Percentiles rank a stretch among this genome's conserved stretches.
These are phyloP conservation scores for Philypnodon macrostomus DNA, from an alignment of 2,797 vertebrate species.

Conservation along the genomic window DNA sequence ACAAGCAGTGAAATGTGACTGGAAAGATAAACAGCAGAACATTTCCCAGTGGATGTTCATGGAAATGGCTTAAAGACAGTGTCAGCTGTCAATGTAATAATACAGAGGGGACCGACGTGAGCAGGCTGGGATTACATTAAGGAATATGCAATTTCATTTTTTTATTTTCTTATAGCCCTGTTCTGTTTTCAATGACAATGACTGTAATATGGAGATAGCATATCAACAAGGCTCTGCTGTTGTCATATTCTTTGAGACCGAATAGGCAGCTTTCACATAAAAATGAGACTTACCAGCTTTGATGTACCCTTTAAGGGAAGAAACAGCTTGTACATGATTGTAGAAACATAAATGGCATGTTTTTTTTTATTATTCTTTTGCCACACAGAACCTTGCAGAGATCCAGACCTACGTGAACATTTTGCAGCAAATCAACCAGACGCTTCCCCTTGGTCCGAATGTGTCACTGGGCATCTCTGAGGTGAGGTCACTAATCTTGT, in stretches of 20 bases:
- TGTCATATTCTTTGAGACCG: slow-evolving; percentile 18
- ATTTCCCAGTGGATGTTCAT: slow-evolving; percentile 1
- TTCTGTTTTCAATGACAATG: slow-evolving; percentile 28
- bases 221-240: slow-evolving; percentile 25
- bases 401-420: slow-evolving; percentile 92
- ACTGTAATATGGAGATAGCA: slow-evolving; percentile 26
- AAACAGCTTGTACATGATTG: no score
- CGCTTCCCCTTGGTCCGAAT: slow-evolving; percentile 75
- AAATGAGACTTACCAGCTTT: slow-evolving; percentile 20
- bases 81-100: background rate
- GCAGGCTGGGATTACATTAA: no score
- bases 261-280: slow-evolving; percentile 11
- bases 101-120: no score
- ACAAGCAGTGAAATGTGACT: slow-evolving; percentile 11
- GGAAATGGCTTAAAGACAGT: slow-evolving; percentile 19
- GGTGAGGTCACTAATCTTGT: slow-evolving; percentile 74
- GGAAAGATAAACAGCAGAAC: slow-evolving; percentile 8
- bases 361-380: no score
- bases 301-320: slow-evolving; percentile 5
- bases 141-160: background rate
- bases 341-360: no score
- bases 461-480: slow-evolving; percentile 79
- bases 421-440: slow-evolving; percentile 91
- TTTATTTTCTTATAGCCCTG: background rate
- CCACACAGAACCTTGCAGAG: slow-evolving; percentile 89